phyloP scores from a whole-genome alignment of 2,797 vertebrate species.

The Arnoldichthys spilopterus region DNA sequence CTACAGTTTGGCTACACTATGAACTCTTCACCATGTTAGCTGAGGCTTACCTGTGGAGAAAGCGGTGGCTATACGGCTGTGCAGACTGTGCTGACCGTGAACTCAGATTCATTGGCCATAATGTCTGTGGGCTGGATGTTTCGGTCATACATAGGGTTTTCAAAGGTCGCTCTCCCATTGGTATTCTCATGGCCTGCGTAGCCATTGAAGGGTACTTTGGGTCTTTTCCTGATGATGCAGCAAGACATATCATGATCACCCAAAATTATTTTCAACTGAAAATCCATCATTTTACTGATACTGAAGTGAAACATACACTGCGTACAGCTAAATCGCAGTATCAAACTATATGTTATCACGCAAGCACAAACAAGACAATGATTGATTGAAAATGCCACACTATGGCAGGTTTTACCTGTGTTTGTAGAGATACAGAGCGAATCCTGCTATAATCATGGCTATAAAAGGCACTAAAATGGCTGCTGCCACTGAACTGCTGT shows the following conservation, averaged over 20 bases:
- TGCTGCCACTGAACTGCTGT: constrained; percentile 98
- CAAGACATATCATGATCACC: constrained; percentile 12
- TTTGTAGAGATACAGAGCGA: constrained; percentile 99
- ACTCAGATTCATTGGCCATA: constrained; percentile 91
- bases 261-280: constrained; percentile 4
- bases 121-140: constrained; percentile 97
- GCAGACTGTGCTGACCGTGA: constrained; percentile 98
- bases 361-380: background rate
- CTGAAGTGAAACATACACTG: background rate
- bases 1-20: too few relatives aligned
- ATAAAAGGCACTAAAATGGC: constrained; percentile 99
- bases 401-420: constrained; percentile 83
- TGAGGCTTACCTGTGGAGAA: constrained; percentile 70
- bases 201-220: constrained; percentile 97
- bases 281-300: background rate
- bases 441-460: constrained; percentile 98
- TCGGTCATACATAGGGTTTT: constrained; percentile 98
- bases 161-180: constrained; percentile 92
- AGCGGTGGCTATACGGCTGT: constrained; percentile 93
- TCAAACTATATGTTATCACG: background rate
- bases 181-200: constrained; percentile 97
- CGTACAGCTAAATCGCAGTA: background rate
- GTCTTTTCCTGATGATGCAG: constrained; percentile 87
- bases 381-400: background rate
- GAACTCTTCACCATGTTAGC: background rate